These are phyloP conservation scores for Bradynema listronoti DNA, from an alignment of 1,140 invertebrate genomes.

Conservation along the genomic window DNA sequence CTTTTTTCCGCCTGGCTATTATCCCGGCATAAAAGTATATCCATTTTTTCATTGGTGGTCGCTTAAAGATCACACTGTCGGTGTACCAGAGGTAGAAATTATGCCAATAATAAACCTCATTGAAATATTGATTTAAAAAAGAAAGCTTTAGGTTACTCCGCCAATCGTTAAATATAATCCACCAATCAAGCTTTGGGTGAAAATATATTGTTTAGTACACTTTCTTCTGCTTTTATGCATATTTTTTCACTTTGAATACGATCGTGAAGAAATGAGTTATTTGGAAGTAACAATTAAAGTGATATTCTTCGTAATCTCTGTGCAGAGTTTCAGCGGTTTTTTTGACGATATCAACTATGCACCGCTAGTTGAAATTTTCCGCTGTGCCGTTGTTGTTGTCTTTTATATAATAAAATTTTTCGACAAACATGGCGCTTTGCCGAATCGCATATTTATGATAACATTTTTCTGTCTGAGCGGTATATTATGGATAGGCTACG, in stretches of 20 bases:
- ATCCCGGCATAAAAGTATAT: constrained; percentile 39
- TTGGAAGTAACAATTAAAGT: constrained; percentile 50
- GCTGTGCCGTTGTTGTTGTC: constrained; percentile 43
- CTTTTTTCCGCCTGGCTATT: constrained; percentile 54
- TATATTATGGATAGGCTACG: constrained; percentile 31
- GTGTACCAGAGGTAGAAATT: constrained; percentile 51
- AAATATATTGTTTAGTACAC: constrained; percentile 44
- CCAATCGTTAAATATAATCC: constrained; percentile 53
- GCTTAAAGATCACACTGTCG: constrained; percentile 39
- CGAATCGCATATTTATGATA: constrained; percentile 52
- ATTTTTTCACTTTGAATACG: constrained; percentile 58
- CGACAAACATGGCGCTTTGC: constrained; percentile 35
- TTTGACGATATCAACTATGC: constrained; percentile 53
- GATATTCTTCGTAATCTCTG: constrained; percentile 50
- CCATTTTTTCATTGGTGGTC: constrained; percentile 54
- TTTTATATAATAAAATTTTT: constrained; percentile 46
- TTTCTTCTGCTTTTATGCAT: constrained; percentile 52
- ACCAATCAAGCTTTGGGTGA: constrained; percentile 35
- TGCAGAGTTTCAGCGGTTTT: constrained; percentile 55
- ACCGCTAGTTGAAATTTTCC: constrained; percentile 44
- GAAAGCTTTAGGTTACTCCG: constrained; percentile 27
- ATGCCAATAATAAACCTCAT: too few relatives aligned
- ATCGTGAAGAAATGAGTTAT: constrained; percentile 37
- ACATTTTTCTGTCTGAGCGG: constrained; percentile 30
- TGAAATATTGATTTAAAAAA: too few relatives aligned